phyloP scores from a whole-genome alignment of 2,888 invertebrate genomes.

The Cyrtodaria siliqua region DNA sequence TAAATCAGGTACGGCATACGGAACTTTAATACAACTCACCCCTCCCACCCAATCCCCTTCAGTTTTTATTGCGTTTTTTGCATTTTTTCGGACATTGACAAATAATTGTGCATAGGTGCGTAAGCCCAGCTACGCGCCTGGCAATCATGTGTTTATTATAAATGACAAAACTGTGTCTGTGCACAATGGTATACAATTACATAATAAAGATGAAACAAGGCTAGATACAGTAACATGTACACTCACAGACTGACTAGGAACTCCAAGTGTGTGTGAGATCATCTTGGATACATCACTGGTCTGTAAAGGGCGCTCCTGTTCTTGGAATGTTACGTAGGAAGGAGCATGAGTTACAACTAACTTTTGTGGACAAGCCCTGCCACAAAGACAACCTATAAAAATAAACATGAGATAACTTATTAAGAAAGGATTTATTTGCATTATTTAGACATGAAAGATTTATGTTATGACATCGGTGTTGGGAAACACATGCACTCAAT shows the following conservation, averaged over 20 bases:
- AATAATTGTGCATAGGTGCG: too few relatives aligned
- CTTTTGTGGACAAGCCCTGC: slow-evolving; percentile 57
- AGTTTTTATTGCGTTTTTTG: too few relatives aligned
- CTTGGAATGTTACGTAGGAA: slow-evolving; percentile 73
- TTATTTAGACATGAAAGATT: too few relatives aligned
- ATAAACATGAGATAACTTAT: not conserved
- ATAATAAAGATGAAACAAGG: not conserved
- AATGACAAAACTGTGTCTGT: too few relatives aligned
- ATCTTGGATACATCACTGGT: slow-evolving; percentile 79
- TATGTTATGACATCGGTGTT: too few relatives aligned
- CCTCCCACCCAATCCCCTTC: too few relatives aligned
- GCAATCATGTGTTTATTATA: too few relatives aligned
- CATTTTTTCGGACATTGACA: too few relatives aligned
- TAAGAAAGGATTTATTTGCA: not conserved
- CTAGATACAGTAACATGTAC: not conserved
- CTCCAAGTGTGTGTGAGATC: slow-evolving; percentile 76
- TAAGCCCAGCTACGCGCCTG: too few relatives aligned
- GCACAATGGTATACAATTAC: not conserved
- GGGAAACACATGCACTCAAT: too few relatives aligned
- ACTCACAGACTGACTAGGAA: slow-evolving; percentile 71
- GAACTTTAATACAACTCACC: too few relatives aligned
- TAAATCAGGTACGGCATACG: too few relatives aligned
- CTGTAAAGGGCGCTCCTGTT: slow-evolving; percentile 67
- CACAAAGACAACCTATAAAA: slow-evolving; percentile 35
- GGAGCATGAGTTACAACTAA: slow-evolving; percentile 79